These are phyloP conservation scores for Trachelus troglodyta DNA, from an alignment of 2,888 invertebrate genomes.

Conservation along the genomic window DNA sequence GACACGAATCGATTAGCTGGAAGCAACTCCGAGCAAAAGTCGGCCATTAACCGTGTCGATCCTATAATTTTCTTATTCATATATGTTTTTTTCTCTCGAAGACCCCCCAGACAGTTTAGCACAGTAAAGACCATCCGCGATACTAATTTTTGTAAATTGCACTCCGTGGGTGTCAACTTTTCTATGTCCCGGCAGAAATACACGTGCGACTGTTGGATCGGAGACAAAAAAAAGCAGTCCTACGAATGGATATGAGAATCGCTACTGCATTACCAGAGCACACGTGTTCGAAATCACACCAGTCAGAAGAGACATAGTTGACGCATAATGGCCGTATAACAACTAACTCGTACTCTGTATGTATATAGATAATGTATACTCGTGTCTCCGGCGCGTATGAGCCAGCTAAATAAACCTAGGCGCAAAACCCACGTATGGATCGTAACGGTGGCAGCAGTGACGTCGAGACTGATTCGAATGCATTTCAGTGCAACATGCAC, in stretches of 20 bases:
- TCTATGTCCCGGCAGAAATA: not conserved
- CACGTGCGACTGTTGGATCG: not conserved
- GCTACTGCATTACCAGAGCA: not conserved
- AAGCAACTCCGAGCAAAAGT: conserved; percentile 3
- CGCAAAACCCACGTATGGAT: conserved; percentile 33
- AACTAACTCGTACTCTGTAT: conserved; percentile 22
- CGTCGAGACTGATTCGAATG: not conserved
- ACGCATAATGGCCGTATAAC: conserved; percentile 17
- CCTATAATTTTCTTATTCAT: not conserved
- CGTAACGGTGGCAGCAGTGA: conserved; percentile 29
- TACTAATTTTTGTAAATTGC: not conserved
- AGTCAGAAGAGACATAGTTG: not conserved
- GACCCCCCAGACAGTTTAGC: not conserved
- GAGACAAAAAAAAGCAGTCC: not conserved
- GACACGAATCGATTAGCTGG: conserved; percentile 22
- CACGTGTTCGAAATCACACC: conserved; percentile 7
- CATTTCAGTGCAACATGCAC: not conserved
- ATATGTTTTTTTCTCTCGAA: not conserved
- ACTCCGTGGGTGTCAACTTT: not conserved
- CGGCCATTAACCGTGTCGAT: not conserved
- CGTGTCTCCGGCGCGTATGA: conserved; percentile 26
- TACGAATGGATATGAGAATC: not conserved
- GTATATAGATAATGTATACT: conserved; percentile 13
- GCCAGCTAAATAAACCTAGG: conserved; percentile 36
- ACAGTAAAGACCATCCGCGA: not conserved